Conservation (phyloP, 2,113 vertebrate species). For the Tretioscincus oriximinensis region DNA sequence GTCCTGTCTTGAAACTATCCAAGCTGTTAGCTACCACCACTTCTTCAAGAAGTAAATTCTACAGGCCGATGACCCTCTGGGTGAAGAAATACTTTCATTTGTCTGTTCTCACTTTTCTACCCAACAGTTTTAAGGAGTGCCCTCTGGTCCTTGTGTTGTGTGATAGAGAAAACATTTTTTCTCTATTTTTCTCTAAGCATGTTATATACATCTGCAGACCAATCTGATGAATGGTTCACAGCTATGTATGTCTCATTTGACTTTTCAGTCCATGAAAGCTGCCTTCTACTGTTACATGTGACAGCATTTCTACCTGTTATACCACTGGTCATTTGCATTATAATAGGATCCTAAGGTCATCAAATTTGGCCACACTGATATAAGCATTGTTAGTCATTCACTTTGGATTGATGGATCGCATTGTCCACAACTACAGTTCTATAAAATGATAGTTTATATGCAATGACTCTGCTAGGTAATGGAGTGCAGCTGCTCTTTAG, state of each 20-base stretch:
- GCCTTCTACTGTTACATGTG: background rate
- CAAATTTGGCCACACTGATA: background rate
- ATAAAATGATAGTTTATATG: background rate
- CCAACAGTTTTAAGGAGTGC: too few species aligned
- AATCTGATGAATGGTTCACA: background rate
- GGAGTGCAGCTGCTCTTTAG: too few species aligned
- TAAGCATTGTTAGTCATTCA: background rate
- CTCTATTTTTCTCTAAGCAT: too few species aligned
- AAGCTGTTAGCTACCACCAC: too few species aligned
- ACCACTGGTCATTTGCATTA: background rate
- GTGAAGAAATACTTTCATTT: too few species aligned
- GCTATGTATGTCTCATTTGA: background rate
- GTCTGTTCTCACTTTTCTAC: too few species aligned
- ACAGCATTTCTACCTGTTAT: background rate
- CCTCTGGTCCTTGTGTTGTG: too few species aligned
- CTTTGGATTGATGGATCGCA: background rate
- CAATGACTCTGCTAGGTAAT: background rate
- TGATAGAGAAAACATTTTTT: too few species aligned
- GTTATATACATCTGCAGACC: background rate
- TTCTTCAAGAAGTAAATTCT: too few species aligned
- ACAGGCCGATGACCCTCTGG: too few species aligned
- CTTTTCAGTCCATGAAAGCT: background rate
- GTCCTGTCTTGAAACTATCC: too few species aligned
- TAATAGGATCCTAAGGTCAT: background rate
- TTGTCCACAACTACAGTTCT: background rate